Base-by-base conservation (phyloP, 35 echinoderm and acorn worm genomes). In the Strongylocentrotus purpuratus region DNA sequence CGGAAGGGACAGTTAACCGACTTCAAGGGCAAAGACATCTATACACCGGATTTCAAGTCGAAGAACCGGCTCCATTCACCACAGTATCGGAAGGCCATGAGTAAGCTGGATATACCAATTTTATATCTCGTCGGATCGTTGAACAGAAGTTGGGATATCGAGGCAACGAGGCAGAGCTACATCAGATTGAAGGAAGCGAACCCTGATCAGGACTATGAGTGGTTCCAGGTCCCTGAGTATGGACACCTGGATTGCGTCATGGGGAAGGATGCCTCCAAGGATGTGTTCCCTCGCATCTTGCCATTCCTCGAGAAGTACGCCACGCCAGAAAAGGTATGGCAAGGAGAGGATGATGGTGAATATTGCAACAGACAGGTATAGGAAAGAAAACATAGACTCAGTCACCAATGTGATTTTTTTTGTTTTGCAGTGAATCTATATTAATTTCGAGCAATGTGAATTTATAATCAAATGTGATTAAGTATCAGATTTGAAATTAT, bases 221-320 rank as follows among this genome's bases (percentile, higher is more conserved):
- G 96, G 58, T 94, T 93, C 20, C 20, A 96, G n/a, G 47, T 96
- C 5, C 95, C 95, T 20, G 89, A 94, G 7, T 97, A 96, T 87
- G 95, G 97, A 22, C 97, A 97, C 94, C 86, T 97, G 32, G 97
- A 97, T 50, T 94, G 93, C 87, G 87, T 97, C 65, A 96, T 97
- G 46, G 97, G 97, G 2, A 94, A 97, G 70, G 95, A 96, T 47
- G 87, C 94, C 12, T 13, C 86, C 15, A 95, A 92, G 61, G 65
- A 95, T 31, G 95, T 97, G 18, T 97, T 95, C 87, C 97, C 97
- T 15, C 60, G 94, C 47, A 89, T 97, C 33, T 20, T 95, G 7
- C 45, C 55, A 11, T 97, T 97, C 48, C 93, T 97, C 8, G 95
- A 97, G 3, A 96, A 95, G 46, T 97, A 96, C 91, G 32, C 91